These are phyloP conservation scores for Sarotherodon lohbergeri DNA, from an alignment of 2,113 vertebrate species.

Conservation along the genomic window DNA sequence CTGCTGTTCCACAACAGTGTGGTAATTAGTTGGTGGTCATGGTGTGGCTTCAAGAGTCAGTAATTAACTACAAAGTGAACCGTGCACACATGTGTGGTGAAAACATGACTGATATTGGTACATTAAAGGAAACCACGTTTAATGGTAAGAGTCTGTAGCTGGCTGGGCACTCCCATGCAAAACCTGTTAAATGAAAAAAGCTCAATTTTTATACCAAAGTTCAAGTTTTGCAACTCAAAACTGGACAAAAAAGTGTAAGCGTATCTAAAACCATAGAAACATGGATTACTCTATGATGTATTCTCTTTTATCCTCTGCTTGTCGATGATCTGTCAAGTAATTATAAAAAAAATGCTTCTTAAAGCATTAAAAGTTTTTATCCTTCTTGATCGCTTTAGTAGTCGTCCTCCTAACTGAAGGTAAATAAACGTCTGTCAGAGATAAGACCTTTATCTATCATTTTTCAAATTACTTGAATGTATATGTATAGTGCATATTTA, in stretches of 20 bases:
- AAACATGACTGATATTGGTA: not conserved
- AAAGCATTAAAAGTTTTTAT: not conserved
- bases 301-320: not conserved
- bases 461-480: not conserved
- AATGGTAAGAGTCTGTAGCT: not conserved
- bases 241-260: not conserved
- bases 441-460: not conserved
- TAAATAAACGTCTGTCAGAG: not conserved
- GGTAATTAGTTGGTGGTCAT: not conserved
- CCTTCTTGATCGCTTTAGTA: not conserved
- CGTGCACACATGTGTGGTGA: not conserved
- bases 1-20: not conserved
- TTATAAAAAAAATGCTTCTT: not conserved
- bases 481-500: not conserved
- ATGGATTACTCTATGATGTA: not conserved
- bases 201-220: not conserved
- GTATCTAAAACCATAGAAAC: not conserved
- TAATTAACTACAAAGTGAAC: not conserved
- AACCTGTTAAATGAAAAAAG: not conserved
- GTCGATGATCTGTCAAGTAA: not conserved
- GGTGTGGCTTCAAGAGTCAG: slow-evolving; percentile 1
- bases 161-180: not conserved
- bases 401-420: not conserved
- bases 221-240: not conserved
- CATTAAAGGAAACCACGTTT: not conserved